phyloP scores from a whole-genome alignment of 2,888 invertebrate species.

The Limenitis arthemis region DNA sequence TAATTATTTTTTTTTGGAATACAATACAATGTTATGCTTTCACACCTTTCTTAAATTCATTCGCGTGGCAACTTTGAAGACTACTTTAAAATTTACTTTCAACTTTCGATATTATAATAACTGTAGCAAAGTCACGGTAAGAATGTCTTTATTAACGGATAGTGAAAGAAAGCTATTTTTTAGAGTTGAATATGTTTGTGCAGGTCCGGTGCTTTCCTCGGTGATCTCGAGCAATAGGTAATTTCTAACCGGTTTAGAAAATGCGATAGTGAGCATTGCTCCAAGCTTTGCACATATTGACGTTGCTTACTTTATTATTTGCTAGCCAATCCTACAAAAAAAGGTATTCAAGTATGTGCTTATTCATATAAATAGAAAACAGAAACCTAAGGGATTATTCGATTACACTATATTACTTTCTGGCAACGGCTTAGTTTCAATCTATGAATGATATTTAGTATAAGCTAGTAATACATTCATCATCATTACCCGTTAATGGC shows the following conservation, averaged over 20 bases:
- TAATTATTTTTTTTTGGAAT: too few relatives aligned
- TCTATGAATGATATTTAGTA: too few relatives aligned
- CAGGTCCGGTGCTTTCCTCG: conserved; percentile 64
- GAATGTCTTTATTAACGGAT: conserved; percentile 12
- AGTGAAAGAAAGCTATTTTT: conserved; percentile 45
- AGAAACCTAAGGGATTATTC: background rate
- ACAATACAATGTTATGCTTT: conserved; percentile 21
- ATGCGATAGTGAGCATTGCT: conserved; percentile 43
- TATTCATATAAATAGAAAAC: background rate
- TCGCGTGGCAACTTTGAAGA: conserved; percentile 5
- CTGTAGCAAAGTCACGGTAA: conserved; percentile 12
- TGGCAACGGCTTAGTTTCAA: too few relatives aligned
- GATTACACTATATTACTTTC: too few relatives aligned
- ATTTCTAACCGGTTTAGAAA: conserved; percentile 73
- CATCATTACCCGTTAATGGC: too few relatives aligned
- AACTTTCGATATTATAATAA: conserved; percentile 20
- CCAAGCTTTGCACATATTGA: conserved; percentile 30
- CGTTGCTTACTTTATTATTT: conserved; percentile 5
- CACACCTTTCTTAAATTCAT: conserved; percentile 12
- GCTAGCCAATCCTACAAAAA: background rate
- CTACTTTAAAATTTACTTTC: conserved; percentile 9
- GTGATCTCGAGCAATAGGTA: conserved; percentile 69
- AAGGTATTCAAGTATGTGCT: background rate
- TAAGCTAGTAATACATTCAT: too few relatives aligned
- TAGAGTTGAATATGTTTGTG: conserved; percentile 27